Evolutionary conservation across 2,797 vertebrate species (phyloP), one percentile per base, ranked within the genome.

Genomic region (Channa striata): DNA sequence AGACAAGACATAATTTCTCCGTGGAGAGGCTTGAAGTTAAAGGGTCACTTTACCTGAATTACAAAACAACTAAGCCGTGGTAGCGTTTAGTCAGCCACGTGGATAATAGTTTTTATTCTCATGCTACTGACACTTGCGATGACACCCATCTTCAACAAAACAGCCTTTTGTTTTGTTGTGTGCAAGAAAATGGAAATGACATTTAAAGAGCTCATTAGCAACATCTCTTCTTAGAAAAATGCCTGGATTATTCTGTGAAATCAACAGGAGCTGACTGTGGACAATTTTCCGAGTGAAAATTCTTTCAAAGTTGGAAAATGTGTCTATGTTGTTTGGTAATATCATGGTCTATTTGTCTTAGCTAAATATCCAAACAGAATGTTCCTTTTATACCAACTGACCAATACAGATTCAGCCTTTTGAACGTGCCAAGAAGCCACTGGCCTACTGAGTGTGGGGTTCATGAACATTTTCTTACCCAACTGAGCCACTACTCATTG

Each of bases 41-140:
- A 74, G 21, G 53, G 42, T 72, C 56, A 61, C 23, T 56, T 33
- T 11, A 33, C 40, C 19, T 33, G 42, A 23, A 49, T 54, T 49
- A 59, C 44, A 42, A 30, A 54, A 68, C 2, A 30, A 23, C 6
- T 51, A 58, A 25, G 13, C 36, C 20, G 40, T 25, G 6, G 48
- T 62, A 34, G 25, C 17, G 42, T 37, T 17, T 8, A 11, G 4
- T 8, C 33, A 54, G 51, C 53, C 16, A 53, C 60, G 21, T 40
- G 49, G 30, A 57, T 77, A 36, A 40, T 66, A 48, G 8, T 56
- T 36, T 30, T 19, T 20, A 68, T 37, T 12, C 11, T 36, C 17
- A 23, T 68, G 23, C 16, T 12, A 23, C 25, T 34, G 13, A 40
- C 19, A 40, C 37, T 9, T 50, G 5, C 54, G 48, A 59, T 2